These are phyloP conservation scores for Caenorhabditis afra DNA, from an alignment of 2,888 invertebrate genomes.

Conservation along the genomic window DNA sequence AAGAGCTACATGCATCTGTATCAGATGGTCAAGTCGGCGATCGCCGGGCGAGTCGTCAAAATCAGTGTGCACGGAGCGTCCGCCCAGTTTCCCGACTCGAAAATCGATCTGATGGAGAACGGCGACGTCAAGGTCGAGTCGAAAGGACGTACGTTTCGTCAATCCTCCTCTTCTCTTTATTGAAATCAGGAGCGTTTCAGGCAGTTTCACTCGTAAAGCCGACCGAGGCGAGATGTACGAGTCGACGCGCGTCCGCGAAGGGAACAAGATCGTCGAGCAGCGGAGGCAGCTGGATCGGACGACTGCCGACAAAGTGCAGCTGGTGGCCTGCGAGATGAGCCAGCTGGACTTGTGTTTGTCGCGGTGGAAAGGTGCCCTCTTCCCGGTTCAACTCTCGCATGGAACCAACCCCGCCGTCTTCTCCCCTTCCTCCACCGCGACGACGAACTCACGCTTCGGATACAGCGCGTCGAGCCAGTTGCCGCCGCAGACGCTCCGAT, in stretches of 20 bases:
- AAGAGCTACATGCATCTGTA: conserved; percentile 42
- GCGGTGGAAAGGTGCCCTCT: too few species aligned
- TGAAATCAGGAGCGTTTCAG: background rate
- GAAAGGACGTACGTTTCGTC: conserved; percentile 15
- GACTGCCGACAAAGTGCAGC: too few species aligned
- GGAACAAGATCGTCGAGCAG: background rate
- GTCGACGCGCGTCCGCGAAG: conserved; percentile 13
- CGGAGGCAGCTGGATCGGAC: too few species aligned
- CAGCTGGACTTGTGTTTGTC: too few species aligned
- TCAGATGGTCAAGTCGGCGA: conserved; percentile 31
- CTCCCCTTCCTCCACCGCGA: conserved; percentile 10
- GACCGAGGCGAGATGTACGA: conserved; percentile 44
- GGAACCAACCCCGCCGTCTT: too few species aligned
- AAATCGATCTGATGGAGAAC: conserved; percentile 63
- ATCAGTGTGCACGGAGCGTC: conserved; percentile 24
- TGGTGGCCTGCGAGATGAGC: too few species aligned
- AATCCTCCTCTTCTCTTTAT: background rate
- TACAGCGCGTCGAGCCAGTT: background rate
- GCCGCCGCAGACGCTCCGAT: background rate
- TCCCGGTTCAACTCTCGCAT: background rate
- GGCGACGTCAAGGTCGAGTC: conserved; percentile 61
- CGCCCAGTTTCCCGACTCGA: conserved; percentile 60
- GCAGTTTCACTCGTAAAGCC: conserved; percentile 51
- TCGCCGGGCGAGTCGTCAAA: conserved; percentile 40
- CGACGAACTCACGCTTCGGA: conserved; percentile 20